Percentiles rank a stretch among this genome's conserved stretches.
Evolutionary conservation across 2,797 vertebrate genomes (phyloP).

Genomic region (Leptodactylus fallax): DNA sequence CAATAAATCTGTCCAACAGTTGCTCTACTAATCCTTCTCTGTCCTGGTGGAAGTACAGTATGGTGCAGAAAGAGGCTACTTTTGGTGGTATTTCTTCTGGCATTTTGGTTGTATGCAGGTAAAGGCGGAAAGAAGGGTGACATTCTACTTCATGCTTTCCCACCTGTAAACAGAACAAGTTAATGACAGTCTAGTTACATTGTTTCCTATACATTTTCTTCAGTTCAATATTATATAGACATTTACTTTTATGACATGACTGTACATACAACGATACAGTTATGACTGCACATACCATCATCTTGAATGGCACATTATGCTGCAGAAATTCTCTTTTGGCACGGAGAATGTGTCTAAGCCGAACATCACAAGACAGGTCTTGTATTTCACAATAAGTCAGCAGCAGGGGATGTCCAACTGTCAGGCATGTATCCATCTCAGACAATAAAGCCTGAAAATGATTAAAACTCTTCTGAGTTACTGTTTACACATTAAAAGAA

Average conservation of each 20-base stretch:
- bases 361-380: slow-evolving; percentile 29
- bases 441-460: slow-evolving; percentile 43
- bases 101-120: background rate
- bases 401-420: slow-evolving; percentile 55
- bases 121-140: slow-evolving; percentile 3
- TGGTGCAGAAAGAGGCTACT: slow-evolving; percentile 54
- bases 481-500: background rate
- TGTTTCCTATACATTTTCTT: background rate
- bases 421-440: slow-evolving; percentile 60
- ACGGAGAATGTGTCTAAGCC: slow-evolving; percentile 45
- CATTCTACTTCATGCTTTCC: slow-evolving; percentile 27
- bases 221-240: background rate
- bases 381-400: slow-evolving; percentile 60
- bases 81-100: slow-evolving; percentile 43
- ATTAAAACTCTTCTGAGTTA: background rate
- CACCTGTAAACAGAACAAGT: background rate
- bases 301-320: slow-evolving; percentile 59
- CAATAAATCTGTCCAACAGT: slow-evolving; percentile 62
- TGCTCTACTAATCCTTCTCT: slow-evolving; percentile 55
- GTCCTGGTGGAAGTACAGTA: slow-evolving; percentile 55
- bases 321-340: slow-evolving; percentile 55
- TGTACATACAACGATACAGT: background rate
- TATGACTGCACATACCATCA: slow-evolving; percentile 42
- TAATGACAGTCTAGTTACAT: background rate
- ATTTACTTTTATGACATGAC: background rate